These are phyloP conservation scores for Hemitrygon akajei DNA, from an alignment of 2,797 vertebrate genomes.

Conservation along the genomic window DNA sequence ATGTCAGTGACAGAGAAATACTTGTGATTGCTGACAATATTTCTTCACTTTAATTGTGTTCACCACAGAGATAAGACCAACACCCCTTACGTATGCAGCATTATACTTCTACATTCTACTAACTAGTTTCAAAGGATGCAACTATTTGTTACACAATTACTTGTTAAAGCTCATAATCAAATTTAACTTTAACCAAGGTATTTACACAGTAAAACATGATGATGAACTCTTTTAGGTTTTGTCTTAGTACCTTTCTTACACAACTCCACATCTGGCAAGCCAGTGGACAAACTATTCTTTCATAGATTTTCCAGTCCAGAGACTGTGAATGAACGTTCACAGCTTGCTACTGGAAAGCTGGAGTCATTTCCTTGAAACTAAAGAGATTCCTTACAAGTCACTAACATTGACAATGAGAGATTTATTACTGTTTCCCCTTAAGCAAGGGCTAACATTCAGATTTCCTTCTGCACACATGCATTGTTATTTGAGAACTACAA, in stretches of 20 bases:
- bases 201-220: neutral
- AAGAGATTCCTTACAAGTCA: neutral
- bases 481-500: neutral
- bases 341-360: neutral
- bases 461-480: neutral
- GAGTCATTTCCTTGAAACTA: neutral
- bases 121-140: neutral
- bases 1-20: neutral
- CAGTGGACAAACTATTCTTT: neutral
- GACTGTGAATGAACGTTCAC: neutral
- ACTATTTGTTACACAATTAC: neutral
- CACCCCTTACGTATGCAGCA: neutral
- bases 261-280: neutral
- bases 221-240: neutral
- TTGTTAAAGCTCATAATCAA: neutral
- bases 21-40: neutral
- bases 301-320: neutral
- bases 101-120: neutral
- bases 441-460: neutral
- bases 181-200: neutral
- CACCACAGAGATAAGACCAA: neutral
- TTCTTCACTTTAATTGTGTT: neutral
- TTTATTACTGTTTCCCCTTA: neutral
- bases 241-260: neutral
- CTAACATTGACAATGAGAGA: neutral